Conservation (phyloP, 1,140 invertebrate species). For the Hycleus phaleratus region DNA sequence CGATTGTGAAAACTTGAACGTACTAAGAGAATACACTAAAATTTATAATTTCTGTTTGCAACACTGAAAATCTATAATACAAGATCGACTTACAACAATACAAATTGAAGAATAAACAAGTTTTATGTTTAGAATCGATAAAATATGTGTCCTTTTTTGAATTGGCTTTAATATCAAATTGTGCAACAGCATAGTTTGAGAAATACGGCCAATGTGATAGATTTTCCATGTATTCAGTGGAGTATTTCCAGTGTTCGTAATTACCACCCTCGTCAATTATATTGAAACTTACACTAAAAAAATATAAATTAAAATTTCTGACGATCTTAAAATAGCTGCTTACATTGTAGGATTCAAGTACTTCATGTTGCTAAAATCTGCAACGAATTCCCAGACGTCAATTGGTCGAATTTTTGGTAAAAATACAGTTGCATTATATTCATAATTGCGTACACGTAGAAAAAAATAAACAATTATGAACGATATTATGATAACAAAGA, state of each 20-base stretch:
- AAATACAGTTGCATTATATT: conserved; percentile 22
- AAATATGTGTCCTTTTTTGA: conserved; percentile 40
- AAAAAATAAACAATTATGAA: conserved; percentile 24
- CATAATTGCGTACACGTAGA: conserved; percentile 26
- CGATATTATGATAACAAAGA: conserved; percentile 10
- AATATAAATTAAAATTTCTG: not conserved
- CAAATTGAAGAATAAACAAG: conserved; percentile 52
- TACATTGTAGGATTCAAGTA: conserved; percentile 66
- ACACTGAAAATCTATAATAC: not conserved
- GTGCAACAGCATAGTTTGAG: conserved; percentile 47
- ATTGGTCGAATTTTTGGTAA: conserved; percentile 46
- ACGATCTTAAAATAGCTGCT: conserved; percentile 33
- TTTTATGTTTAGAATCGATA: conserved; percentile 55
- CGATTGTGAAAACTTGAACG: conserved; percentile 47
- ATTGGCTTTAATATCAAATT: conserved; percentile 50
- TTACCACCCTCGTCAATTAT: conserved; percentile 56
- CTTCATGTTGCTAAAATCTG: conserved; percentile 66
- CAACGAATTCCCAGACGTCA: conserved; percentile 62
- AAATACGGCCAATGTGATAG: conserved; percentile 57
- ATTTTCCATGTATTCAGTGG: conserved; percentile 56
- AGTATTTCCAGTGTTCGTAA: conserved; percentile 62
- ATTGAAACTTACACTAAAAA: conserved; percentile 51
- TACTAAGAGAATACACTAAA: conserved; percentile 51
- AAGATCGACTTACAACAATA: conserved; percentile 51
- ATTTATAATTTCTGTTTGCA: not conserved